These are phyloP conservation scores for Malurus cyaneus DNA, from an alignment of 2,113 vertebrate genomes.

Conservation along the genomic window DNA sequence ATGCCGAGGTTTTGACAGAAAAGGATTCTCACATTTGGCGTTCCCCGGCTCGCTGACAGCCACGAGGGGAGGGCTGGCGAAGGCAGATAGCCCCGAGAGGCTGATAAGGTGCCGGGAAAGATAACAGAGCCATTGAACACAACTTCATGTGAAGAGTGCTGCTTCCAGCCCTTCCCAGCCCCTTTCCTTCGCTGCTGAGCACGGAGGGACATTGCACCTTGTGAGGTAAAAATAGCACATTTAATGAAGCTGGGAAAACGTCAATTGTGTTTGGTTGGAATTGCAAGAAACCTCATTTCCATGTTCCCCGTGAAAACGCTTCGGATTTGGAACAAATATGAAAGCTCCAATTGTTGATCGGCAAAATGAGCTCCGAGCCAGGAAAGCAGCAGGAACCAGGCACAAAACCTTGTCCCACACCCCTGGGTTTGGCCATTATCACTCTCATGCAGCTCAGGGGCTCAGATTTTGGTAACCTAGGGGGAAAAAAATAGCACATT, in stretches of 20 bases:
- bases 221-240: conserved; percentile 36
- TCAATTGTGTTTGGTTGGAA: not conserved
- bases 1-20: not conserved
- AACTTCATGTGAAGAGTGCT: not conserved
- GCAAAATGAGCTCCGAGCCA: not conserved
- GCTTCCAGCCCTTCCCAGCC: not conserved
- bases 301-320: not conserved
- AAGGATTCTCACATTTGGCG: not conserved
- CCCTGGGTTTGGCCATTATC: not conserved
- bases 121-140: conserved; percentile 13
- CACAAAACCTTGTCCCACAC: not conserved
- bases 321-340: not conserved
- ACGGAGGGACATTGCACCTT: not conserved
- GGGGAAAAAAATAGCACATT: accelerated
- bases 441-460: not conserved
- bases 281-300: conserved; percentile 40
- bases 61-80: not conserved
- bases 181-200: not conserved
- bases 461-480: not conserved
- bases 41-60: not conserved
- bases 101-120: conserved; percentile 18
- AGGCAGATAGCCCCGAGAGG: not conserved
- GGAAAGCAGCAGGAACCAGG: not conserved
- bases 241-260: not conserved
- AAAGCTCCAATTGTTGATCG: not conserved